Conservation (phyloP, 1,140 invertebrate species). For the Arion vulgaris region DNA sequence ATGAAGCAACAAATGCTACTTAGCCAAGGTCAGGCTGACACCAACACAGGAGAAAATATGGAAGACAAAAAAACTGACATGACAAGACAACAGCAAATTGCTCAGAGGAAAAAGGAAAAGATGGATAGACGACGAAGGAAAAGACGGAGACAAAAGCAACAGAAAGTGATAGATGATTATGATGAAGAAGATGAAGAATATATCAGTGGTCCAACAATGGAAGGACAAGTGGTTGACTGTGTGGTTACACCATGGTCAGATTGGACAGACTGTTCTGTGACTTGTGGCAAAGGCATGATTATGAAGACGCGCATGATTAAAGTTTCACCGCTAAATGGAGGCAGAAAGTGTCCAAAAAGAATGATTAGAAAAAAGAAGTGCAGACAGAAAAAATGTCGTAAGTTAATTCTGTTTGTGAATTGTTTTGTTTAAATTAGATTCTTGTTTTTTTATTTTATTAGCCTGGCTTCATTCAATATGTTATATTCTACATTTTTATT, state of each 20-base stretch:
- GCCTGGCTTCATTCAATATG: no score
- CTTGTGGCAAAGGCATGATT: slow-evolving; percentile 65
- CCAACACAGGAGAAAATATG: background rate
- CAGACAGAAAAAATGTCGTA: slow-evolving; percentile 57
- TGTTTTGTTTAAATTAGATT: no score
- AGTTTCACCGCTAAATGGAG: slow-evolving; percentile 58
- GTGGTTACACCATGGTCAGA: slow-evolving; percentile 70
- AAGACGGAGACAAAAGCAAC: slow-evolving; percentile 31
- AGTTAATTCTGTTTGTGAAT: slow-evolving; percentile 43
- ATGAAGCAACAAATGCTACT: slow-evolving; percentile 39
- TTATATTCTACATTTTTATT: background rate
- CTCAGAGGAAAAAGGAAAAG: slow-evolving; percentile 48
- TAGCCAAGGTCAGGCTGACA: slow-evolving; percentile 7
- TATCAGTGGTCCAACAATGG: background rate
- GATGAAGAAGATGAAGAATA: background rate
- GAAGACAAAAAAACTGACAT: background rate
- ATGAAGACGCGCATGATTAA: slow-evolving; percentile 59
- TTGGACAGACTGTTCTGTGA: slow-evolving; percentile 70
- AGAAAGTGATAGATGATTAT: background rate
- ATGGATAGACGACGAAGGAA: slow-evolving; percentile 41
- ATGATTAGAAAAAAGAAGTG: slow-evolving; percentile 60
- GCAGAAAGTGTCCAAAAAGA: slow-evolving; percentile 60
- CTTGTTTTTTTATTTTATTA: no score
- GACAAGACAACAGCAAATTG: slow-evolving; percentile 46
- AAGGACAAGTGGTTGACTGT: slow-evolving; percentile 54